Evolutionary conservation across 2,888 invertebrate genomes (phyloP).

Genomic region (Drosophila rellima): DNA sequence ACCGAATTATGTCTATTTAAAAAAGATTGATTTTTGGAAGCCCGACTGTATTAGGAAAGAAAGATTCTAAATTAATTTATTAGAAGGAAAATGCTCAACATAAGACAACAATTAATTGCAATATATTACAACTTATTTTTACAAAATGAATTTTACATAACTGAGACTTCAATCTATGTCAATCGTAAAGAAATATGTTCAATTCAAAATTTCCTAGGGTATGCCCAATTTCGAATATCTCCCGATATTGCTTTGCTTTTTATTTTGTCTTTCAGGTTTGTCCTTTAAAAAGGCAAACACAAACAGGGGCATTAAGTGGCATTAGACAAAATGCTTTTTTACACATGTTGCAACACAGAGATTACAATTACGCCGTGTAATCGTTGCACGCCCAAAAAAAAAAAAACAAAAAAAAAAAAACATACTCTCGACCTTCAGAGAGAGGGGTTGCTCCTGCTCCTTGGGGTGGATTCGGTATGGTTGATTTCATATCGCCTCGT

Average conservation of each 20-base stretch:
- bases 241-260: not conserved
- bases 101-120: too few relatives aligned
- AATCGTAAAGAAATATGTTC: not conserved
- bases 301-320: slow-evolving; percentile 80
- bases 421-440: slow-evolving; percentile 13
- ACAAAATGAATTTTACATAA: not conserved
- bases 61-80: too few relatives aligned
- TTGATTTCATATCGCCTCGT: not conserved
- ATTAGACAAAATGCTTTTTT: slow-evolving; percentile 83
- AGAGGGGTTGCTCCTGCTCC: slow-evolving; percentile 18
- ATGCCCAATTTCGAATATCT: not conserved
- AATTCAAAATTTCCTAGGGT: slow-evolving; percentile 2
- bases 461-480: slow-evolving; percentile 16
- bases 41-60: too few relatives aligned
- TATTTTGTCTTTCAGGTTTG: slow-evolving; percentile 20
- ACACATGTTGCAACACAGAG: slow-evolving; percentile 84
- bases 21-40: too few relatives aligned
- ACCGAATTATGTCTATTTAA: too few relatives aligned
- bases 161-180: not conserved
- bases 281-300: slow-evolving; percentile 83
- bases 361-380: slow-evolving; percentile 84
- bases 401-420: not conserved
- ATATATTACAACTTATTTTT: not conserved
- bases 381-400: slow-evolving; percentile 48
- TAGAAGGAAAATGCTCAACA: too few relatives aligned